Percentiles rank a stretch among this genome's conserved stretches.
Evolutionary conservation across 2,113 vertebrate species (phyloP).

Genomic region (Drymodes brunneopygia): DNA sequence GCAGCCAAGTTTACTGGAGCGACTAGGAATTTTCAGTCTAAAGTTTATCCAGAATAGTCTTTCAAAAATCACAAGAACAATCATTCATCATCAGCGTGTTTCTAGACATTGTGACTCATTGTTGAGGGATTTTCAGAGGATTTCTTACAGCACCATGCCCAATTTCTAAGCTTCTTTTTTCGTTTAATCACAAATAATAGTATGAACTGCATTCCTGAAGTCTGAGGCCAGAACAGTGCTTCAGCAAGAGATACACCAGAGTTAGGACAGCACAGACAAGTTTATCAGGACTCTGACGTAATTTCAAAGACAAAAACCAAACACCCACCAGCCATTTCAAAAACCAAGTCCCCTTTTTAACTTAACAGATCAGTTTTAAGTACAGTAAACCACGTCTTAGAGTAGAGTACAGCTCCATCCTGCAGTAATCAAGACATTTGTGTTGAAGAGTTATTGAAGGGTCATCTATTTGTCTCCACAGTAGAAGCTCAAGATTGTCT

Average conservation of each 20-base stretch:
- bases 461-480: not conserved
- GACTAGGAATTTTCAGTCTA: not conserved
- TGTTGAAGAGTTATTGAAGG: not conserved
- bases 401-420: not conserved
- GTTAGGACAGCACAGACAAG: not conserved
- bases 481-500: not conserved
- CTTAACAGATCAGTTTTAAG: not conserved
- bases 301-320: not conserved
- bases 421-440: not conserved
- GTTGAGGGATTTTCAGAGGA: not conserved
- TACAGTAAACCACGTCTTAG: not conserved
- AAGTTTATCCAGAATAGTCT: conserved; percentile 3
- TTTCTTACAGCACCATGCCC: not conserved
- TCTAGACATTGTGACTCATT: not conserved
- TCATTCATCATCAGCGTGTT: not conserved
- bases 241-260: not conserved
- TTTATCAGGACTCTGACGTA: not conserved
- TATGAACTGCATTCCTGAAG: not conserved
- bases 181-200: not conserved
- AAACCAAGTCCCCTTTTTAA: not conserved
- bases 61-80: conserved; percentile 18
- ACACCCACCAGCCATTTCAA: too few species aligned
- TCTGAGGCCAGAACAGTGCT: not conserved
- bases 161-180: not conserved
- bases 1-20: not conserved